phyloP scores from a whole-genome alignment of 2,113 vertebrate species.

The Noctilio leporinus region DNA sequence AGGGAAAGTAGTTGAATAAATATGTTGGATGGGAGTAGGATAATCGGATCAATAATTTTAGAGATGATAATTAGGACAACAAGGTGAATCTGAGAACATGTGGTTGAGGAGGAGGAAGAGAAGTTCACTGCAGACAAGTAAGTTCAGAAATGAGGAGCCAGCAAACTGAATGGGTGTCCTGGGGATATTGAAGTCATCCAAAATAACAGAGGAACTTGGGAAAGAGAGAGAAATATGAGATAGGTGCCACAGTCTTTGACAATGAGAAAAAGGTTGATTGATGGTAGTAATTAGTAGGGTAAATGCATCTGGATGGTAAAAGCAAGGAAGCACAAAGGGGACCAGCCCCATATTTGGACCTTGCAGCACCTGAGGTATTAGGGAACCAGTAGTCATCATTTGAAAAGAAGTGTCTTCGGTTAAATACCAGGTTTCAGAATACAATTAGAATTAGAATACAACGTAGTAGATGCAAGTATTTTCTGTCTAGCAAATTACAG shows the following conservation, averaged over 20 bases:
- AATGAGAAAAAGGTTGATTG: neutral
- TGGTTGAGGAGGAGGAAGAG: neutral
- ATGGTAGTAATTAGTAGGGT: neutral
- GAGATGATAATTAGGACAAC: neutral
- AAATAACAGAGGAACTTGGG: neutral
- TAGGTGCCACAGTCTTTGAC: neutral
- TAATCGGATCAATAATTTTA: neutral
- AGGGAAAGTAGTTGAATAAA: neutral
- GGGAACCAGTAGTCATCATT: neutral
- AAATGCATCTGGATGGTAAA: neutral
- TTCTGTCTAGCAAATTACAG: neutral
- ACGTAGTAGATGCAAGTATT: neutral
- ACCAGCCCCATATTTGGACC: neutral
- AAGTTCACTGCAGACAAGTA: neutral
- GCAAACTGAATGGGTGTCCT: neutral
- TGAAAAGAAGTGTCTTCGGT: neutral
- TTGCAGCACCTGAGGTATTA: neutral
- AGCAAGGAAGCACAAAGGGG: neutral
- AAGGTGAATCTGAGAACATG: neutral
- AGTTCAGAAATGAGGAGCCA: neutral
- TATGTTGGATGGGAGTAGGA: neutral
- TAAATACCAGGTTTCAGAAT: neutral
- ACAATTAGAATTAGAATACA: neutral
- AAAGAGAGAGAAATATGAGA: neutral
- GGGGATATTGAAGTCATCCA: neutral